These are phyloP conservation scores for Echeneis naucrates DNA, from an alignment of 2,797 vertebrate genomes.

Conservation along the genomic window DNA sequence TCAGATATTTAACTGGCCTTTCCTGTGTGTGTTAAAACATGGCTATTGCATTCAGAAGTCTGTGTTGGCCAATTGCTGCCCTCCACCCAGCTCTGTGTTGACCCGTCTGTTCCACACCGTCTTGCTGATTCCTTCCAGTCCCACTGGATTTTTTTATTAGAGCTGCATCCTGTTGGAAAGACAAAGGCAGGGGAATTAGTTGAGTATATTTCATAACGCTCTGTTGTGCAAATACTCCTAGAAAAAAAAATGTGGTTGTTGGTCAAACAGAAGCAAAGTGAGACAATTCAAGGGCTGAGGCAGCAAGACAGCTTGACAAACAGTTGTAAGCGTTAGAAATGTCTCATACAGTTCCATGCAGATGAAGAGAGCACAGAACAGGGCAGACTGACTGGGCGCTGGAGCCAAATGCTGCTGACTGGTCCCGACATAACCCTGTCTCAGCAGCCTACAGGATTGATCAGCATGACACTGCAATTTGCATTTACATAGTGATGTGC, in stretches of 20 bases:
- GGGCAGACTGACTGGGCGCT: constrained; percentile 21
- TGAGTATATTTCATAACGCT: background rate
- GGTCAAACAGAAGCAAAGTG: constrained; percentile 26
- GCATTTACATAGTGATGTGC: constrained; percentile 68
- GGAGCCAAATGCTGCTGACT: constrained; percentile 55
- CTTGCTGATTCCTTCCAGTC: constrained; percentile 42
- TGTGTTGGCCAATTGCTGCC: background rate
- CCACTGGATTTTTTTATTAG: constrained; percentile 30
- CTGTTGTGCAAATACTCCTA: constrained; percentile 25
- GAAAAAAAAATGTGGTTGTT: background rate
- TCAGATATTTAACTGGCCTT: constrained; percentile 47
- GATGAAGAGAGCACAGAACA: constrained; percentile 12
- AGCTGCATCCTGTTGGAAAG: constrained; percentile 62
- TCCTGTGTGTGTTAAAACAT: constrained; percentile 70
- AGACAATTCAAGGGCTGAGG: background rate
- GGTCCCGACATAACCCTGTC: constrained; percentile 63
- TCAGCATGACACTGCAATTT: constrained; percentile 79
- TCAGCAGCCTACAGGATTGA: constrained; percentile 73
- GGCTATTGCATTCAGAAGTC: constrained; percentile 37
- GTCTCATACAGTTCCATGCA: background rate
- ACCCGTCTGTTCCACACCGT: constrained; percentile 28
- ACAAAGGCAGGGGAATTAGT: constrained; percentile 39
- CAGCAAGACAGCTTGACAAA: background rate
- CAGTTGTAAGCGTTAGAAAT: constrained; percentile 1
- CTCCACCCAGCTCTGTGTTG: constrained; percentile 36